Evolutionary conservation across 2,797 vertebrate genomes (phyloP).

Genomic region (Poecilia picta): DNA sequence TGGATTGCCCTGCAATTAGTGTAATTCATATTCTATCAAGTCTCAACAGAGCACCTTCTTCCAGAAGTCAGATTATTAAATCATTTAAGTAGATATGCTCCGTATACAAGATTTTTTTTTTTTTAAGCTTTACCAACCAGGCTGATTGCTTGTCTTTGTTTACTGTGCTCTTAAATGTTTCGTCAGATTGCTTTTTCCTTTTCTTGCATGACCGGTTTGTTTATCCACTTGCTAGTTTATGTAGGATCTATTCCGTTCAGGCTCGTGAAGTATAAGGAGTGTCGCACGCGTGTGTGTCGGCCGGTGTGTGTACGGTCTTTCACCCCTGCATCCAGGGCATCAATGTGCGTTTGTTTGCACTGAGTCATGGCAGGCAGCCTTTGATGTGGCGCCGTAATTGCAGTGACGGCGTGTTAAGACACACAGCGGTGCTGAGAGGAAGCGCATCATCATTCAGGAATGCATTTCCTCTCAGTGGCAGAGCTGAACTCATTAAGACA

Average conservation of each 20-base stretch:
- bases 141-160: background rate
- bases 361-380: slow-evolving; percentile 67
- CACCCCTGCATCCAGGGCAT: slow-evolving; percentile 22
- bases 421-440: slow-evolving; percentile 66
- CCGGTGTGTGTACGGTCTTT: slow-evolving; percentile 38
- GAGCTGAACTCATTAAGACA: slow-evolving; percentile 37
- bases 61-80: background rate
- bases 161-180: background rate
- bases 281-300: slow-evolving; percentile 40
- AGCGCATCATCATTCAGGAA: slow-evolving; percentile 74
- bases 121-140: background rate
- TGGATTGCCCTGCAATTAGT: background rate
- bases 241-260: background rate
- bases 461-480: slow-evolving; percentile 71
- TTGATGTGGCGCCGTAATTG: slow-evolving; percentile 76
- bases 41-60: background rate
- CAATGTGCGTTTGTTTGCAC: slow-evolving; percentile 28
- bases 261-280: background rate
- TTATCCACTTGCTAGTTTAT: background rate
- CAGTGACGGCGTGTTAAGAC: slow-evolving; percentile 69
- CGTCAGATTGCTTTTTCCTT: rapidly evolving
- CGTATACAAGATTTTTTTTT: background rate
- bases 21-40: background rate
- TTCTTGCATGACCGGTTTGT: background rate
- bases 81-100: background rate